Conservation (phyloP, 2,113 vertebrate species). For the Arothron firmamentum region DNA sequence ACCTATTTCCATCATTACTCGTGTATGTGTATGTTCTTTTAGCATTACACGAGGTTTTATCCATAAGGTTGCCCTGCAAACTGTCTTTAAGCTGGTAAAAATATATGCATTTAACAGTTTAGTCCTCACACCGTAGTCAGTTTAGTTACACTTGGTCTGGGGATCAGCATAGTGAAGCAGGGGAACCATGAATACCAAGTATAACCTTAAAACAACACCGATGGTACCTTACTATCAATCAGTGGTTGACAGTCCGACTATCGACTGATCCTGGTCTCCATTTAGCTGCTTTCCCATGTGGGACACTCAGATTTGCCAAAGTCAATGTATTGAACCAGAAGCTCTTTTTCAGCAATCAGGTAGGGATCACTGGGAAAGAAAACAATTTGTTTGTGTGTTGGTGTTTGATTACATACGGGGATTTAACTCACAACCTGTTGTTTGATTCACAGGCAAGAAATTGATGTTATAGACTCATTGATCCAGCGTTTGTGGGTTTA, state of each 20-base stretch:
- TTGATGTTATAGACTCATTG: neutral
- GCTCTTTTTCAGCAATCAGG: slow-evolving; percentile 6
- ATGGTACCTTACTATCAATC: slow-evolving; percentile 9
- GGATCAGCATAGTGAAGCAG: no score
- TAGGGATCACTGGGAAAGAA: neutral
- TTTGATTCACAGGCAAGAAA: neutral
- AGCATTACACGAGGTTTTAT: no score
- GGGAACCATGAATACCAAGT: neutral
- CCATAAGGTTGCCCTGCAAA: no score
- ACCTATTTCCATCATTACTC: no score
- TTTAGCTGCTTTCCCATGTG: slow-evolving; percentile 17
- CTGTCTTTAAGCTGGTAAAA: no score
- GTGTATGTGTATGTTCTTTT: no score
- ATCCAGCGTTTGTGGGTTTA: slow-evolving; percentile 5
- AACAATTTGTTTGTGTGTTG: neutral
- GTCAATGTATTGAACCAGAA: slow-evolving; percentile 14
- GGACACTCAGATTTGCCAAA: slow-evolving; percentile 13
- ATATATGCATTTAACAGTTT: no score
- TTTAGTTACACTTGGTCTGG: no score
- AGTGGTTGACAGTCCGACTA: slow-evolving; percentile 7
- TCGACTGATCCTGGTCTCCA: slow-evolving; percentile 15
- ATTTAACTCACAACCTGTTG: neutral
- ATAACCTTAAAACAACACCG: neutral
- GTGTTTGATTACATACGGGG: neutral
- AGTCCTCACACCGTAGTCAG: no score